Evolutionary conservation across 2,888 invertebrate species (phyloP).

Genomic region (Ectemnius lituratus): DNA sequence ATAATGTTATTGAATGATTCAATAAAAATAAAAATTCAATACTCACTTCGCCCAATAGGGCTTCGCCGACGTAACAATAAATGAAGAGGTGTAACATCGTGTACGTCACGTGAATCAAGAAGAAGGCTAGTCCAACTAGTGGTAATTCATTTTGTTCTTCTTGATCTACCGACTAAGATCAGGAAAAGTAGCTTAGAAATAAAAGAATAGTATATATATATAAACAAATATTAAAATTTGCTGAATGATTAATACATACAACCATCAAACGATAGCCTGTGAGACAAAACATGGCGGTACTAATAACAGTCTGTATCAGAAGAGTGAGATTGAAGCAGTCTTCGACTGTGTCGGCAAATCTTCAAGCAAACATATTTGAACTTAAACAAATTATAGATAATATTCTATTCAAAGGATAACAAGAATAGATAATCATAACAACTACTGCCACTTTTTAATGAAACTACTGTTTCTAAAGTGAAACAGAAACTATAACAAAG

Average conservation of each 20-base stretch:
- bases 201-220: neutral
- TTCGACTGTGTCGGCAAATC: slow-evolving; percentile 47
- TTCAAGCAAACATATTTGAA: slow-evolving; percentile 3
- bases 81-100: slow-evolving; percentile 58
- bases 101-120: slow-evolving; percentile 29
- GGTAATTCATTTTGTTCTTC: slow-evolving; percentile 11
- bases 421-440: no score
- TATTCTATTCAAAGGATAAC: no score
- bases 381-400: no score
- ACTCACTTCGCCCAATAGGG: slow-evolving; percentile 46
- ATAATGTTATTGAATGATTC: neutral
- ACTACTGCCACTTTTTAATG: no score
- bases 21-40: neutral
- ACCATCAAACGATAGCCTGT: slow-evolving; percentile 57
- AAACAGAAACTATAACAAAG: no score
- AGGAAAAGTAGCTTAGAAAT: neutral
- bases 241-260: slow-evolving; percentile 32
- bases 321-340: slow-evolving; percentile 56
- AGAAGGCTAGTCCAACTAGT: slow-evolving; percentile 31
- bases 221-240: neutral
- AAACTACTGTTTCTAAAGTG: no score
- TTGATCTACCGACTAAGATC: slow-evolving; percentile 35
- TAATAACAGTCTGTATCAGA: slow-evolving; percentile 47
- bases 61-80: slow-evolving; percentile 63
- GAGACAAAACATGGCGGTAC: slow-evolving; percentile 51